Conservation (phyloP, 2,797 vertebrate genomes). For the Huso huso region DNA sequence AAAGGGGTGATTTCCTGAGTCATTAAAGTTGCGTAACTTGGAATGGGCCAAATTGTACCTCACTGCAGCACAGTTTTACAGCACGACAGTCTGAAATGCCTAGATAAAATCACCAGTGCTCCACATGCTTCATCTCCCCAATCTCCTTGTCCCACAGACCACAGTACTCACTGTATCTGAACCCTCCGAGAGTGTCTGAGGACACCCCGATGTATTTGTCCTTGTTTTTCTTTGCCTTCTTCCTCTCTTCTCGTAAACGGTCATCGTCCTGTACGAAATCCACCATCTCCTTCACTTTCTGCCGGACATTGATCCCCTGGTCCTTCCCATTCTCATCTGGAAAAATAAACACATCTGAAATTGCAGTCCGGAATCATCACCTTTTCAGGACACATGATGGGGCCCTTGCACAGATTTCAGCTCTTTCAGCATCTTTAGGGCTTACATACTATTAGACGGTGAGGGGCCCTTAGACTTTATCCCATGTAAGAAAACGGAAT, state of each 20-base stretch:
- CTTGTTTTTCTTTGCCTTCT: slow-evolving; percentile 96
- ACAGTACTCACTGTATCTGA: slow-evolving; percentile 78
- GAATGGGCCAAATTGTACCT: too few species aligned
- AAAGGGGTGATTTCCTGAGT: too few species aligned
- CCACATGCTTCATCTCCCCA: not conserved
- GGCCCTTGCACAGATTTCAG: slow-evolving; percentile 22
- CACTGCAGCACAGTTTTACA: not conserved
- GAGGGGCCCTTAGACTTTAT: slow-evolving; percentile 31
- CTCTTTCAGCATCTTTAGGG: slow-evolving; percentile 26
- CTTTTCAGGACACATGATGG: slow-evolving; percentile 6
- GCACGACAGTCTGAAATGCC: slow-evolving; percentile 16
- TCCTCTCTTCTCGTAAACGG: slow-evolving; percentile 88
- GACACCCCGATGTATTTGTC: slow-evolving; percentile 97
- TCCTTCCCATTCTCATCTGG: slow-evolving; percentile 96
- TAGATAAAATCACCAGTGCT: slow-evolving; percentile 14
- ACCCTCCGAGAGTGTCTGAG: slow-evolving; percentile 80
- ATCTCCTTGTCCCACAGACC: too few species aligned
- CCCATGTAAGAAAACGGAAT: not conserved
- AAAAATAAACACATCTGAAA: not conserved
- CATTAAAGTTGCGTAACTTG: too few species aligned
- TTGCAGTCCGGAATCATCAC: too few species aligned
- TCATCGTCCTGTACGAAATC: slow-evolving; percentile 94
- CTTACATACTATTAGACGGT: slow-evolving; percentile 32
- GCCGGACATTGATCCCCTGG: slow-evolving; percentile 96
- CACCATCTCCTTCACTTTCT: slow-evolving; percentile 94